Evolutionary conservation across 2,113 vertebrate species (phyloP).

Genomic region (Pangasianodon gigas): DNA sequence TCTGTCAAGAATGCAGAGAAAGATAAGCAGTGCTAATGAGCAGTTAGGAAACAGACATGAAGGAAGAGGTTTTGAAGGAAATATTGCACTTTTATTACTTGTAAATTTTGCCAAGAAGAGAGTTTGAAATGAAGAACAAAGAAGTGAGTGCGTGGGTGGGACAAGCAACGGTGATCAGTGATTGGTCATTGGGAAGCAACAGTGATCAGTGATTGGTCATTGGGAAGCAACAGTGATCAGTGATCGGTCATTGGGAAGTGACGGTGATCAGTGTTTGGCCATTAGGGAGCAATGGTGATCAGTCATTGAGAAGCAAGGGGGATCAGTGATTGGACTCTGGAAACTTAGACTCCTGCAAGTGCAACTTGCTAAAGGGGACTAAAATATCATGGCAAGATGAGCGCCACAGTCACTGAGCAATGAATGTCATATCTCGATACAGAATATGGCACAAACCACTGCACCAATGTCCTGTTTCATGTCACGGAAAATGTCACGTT

Average conservation of each 20-base stretch:
- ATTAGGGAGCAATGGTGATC: no score
- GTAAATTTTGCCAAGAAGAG: neutral
- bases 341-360: neutral
- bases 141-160: neutral
- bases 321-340: neutral
- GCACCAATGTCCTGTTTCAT: neutral
- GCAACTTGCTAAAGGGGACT: neutral
- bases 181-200: no score
- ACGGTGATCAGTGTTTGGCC: no score
- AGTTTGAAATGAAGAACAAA: neutral
- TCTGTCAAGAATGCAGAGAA: neutral
- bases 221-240: no score
- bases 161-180: neutral
- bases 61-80: neutral
- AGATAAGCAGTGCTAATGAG: neutral
- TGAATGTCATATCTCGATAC: no score
- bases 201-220: no score
- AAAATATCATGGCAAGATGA: neutral
- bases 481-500: neutral
- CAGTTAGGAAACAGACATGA: neutral
- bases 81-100: neutral
- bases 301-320: neutral
- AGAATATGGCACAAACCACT: neutral
- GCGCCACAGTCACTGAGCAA: neutral
- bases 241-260: no score